Evolutionary conservation across 2,113 vertebrate genomes (phyloP).

Genomic region (Pleuronectes platessa): DNA sequence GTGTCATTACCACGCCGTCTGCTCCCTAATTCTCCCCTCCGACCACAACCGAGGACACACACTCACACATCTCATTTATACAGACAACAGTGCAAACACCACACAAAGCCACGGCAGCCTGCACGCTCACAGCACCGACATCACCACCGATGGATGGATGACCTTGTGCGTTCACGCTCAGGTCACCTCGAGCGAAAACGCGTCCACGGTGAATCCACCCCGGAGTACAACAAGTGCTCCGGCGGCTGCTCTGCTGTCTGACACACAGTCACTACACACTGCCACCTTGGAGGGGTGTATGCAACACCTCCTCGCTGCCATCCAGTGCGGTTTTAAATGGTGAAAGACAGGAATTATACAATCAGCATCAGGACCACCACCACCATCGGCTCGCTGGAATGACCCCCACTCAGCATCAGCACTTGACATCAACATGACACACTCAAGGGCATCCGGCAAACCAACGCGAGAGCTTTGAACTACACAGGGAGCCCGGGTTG

Average conservation of each 20-base stretch:
- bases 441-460: constrained; percentile 77
- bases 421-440: constrained; percentile 70
- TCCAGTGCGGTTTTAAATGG: constrained; percentile 14
- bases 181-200: constrained; percentile 60
- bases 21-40: constrained; percentile 56
- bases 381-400: constrained; percentile 59
- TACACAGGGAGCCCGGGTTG: constrained; percentile 32
- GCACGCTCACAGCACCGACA: background rate
- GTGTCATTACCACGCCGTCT: constrained; percentile 68
- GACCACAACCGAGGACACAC: constrained; percentile 51
- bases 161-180: constrained; percentile 76
- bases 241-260: constrained; percentile 42
- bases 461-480: constrained; percentile 69
- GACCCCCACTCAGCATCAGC: constrained; percentile 60
- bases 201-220: constrained; percentile 30
- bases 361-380: constrained; percentile 32
- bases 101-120: constrained; percentile 11
- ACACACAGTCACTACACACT: constrained; percentile 40
- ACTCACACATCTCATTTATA: constrained; percentile 32
- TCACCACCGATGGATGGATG: constrained; percentile 36
- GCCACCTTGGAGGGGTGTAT: constrained; percentile 53
- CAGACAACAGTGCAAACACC: constrained; percentile 28
- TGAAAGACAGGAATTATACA: constrained; percentile 34
- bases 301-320: constrained; percentile 43
- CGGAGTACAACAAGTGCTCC: constrained; percentile 77